Base-by-base conservation (phyloP, 2,797 vertebrate species). In the Lutjanus argentimaculatus region DNA sequence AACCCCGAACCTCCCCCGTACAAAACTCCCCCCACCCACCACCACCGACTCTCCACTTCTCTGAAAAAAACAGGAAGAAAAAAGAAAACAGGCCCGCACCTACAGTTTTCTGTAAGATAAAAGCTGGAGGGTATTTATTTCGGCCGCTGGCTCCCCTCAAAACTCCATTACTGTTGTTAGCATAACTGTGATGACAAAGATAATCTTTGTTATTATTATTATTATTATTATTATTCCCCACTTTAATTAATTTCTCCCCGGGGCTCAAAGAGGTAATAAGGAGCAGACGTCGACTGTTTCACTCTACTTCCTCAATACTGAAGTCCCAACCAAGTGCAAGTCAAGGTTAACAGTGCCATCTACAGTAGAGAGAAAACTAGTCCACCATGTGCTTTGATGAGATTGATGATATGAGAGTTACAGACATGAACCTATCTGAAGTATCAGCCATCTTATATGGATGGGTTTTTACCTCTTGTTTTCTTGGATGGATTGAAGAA, bases 311-410 rank as follows among this genome's bases (percentile, higher is more conserved):
- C 83, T 84, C 66, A 52, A 40, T 69, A 16, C 64, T 46, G 14
- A 69, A 78, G 75, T 80, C 82, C 55, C 68, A 67, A 70, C 74
- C 51, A 21, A 79, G 82, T 73, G 81, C 77, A 92, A 92, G 90
- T 87, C 88, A 89, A 91, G 96, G 95, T 91, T 97, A 96, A 97
- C 96, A 95, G 96, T 97, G 97, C 97, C 97, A 97, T 96, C 97
- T 98, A 97, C 97, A 94, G 94, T 92, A 92, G 85, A 92, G 80
- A 91, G 72, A 46, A 85, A 80, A 84, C 57, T 5, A 85, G 85
- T 89, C 89, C 86, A 87, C 81, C 72, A 53, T 68, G 30, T 49
- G 57, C 49, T 59, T 22, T 45, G 59, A 80, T 74, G 70, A 77
- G 45, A 25, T 13, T 51, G 58, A 73, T 75, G 69, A 72, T 55